Evolutionary conservation across 2,888 invertebrate genomes (phyloP), one percentile per base, ranked within the genome.

Genomic region (Melinaea marsaeus): DNA sequence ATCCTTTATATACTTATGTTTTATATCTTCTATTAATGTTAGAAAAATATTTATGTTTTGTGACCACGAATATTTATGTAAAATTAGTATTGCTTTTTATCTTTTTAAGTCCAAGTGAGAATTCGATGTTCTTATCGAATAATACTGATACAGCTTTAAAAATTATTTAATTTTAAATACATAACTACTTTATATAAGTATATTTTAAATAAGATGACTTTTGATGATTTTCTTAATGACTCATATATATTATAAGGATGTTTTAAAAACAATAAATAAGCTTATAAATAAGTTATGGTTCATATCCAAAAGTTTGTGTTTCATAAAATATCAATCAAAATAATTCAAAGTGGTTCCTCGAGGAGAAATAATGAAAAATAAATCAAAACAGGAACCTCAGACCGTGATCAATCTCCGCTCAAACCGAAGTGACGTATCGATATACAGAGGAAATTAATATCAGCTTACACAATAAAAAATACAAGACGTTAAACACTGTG

Each of bases 371-470:
- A 7, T 32, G 4, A 42, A 42, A 57, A 6, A 37, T 51, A 42
- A 37, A 37, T 42, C 11, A 32, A 37, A 42, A 4, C 11, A 57
- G 54, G 51, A 57, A 62, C 57, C 54, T 81, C 78, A 75, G 71
- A 55, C 60, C 82, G 85, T 83, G 84, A 86, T 86, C 86, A 86
- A 86, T 86, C 86, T 86, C 72, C 86, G 86, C 86, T 86, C 86
- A 86, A 80, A 72, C 73, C 74, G 72, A 73, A 77, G 79, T 83
- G 84, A 84, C 85, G 83, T 80, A 78, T 79, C 80, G 80, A 76
- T 77, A 78, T 83, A 81, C 81, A 78, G 77, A 75, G 76, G 80
- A 60, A 82, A 83, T 59, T 37, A 59, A 51, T 51, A 51, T 51
- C 51, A 51, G 32, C 9, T 32, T 51, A 32, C 32, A 7, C 51